Conservation (phyloP, 2,113 vertebrate species). For the Peucedramus taeniatus region DNA sequence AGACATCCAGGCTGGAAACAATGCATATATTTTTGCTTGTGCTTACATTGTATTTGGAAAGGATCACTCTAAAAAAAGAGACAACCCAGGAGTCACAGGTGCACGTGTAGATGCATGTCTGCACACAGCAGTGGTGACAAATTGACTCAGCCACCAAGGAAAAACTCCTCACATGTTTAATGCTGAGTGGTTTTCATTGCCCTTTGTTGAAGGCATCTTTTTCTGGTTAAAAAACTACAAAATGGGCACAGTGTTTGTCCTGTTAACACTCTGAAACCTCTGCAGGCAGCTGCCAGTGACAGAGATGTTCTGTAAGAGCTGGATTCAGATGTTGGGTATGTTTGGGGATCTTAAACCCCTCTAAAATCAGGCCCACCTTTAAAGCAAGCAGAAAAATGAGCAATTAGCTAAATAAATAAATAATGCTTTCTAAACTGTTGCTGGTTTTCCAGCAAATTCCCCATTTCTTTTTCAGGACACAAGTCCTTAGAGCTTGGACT, state of each 20-base stretch:
- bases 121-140: neutral
- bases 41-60: neutral
- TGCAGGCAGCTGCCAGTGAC: neutral
- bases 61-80: neutral
- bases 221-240: neutral
- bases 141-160: neutral
- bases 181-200: neutral
- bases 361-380: neutral
- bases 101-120: neutral
- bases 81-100: neutral
- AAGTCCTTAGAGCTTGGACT: neutral
- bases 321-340: accelerated
- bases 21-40: neutral
- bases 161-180: neutral
- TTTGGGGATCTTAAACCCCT: neutral
- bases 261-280: neutral
- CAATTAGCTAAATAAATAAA: neutral
- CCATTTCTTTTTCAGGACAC: neutral
- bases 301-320: neutral
- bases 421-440: neutral
- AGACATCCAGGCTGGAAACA: neutral
- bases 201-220: neutral
- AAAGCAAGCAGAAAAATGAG: neutral
- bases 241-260: neutral
- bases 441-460: neutral